phyloP scores from a whole-genome alignment of 1,140 invertebrate species.

The Amyelois transitella region DNA sequence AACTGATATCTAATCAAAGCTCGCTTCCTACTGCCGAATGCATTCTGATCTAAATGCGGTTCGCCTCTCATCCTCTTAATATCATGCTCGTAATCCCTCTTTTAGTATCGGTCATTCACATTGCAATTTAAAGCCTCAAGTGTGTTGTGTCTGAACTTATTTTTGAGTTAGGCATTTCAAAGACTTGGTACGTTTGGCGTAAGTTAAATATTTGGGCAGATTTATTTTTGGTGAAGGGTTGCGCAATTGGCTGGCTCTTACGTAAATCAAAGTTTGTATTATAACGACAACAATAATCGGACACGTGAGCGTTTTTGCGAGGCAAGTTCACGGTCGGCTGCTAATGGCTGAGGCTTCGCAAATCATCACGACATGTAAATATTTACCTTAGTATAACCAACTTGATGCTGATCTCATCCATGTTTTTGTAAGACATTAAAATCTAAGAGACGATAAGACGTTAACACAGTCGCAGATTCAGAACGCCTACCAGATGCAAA shows the following conservation, averaged over 20 bases:
- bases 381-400: slow-evolving; percentile 21
- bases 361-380: slow-evolving; percentile 26
- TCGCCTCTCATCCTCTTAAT: not conserved
- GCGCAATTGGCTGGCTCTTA: not conserved
- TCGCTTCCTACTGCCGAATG: slow-evolving; percentile 4
- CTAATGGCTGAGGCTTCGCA: not conserved
- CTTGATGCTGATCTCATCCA: slow-evolving; percentile 46
- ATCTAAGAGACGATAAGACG: not conserved
- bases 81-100: not conserved
- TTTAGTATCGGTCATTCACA: not conserved
- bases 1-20: not conserved
- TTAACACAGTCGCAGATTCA: not conserved
- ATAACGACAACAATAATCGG: not conserved
- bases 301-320: not conserved
- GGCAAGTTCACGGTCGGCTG: slow-evolving; percentile 19
- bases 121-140: not conserved
- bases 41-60: slow-evolving; percentile 7
- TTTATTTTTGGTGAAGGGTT: too few relatives aligned
- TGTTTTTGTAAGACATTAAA: not conserved
- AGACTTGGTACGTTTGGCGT: too few relatives aligned
- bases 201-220: too few relatives aligned
- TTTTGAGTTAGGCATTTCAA: too few relatives aligned
- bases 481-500: not conserved
- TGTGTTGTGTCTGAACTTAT: too few relatives aligned
- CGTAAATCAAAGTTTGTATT: not conserved